These are phyloP conservation scores for Iselma pallidipennis DNA, from an alignment of 2,888 invertebrate species.

Conservation along the genomic window DNA sequence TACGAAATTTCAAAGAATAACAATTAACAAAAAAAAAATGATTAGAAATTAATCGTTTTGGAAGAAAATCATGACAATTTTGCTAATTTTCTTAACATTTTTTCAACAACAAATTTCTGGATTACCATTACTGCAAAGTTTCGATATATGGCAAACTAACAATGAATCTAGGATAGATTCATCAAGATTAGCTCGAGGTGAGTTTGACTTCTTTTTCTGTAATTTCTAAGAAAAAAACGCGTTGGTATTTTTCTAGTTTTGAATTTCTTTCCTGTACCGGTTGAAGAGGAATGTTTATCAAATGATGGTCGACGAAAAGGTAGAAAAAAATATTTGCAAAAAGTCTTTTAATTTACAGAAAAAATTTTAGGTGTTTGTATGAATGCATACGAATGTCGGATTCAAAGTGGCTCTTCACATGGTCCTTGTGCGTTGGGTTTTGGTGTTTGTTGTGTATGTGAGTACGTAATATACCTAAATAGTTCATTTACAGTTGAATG, in stretches of 20 bases:
- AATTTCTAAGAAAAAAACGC: conserved; percentile 8
- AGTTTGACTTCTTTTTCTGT: too few relatives aligned
- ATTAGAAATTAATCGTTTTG: background rate
- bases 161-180: conserved; percentile 8
- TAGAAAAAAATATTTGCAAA: conserved; percentile 28
- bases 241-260: conserved; percentile 63
- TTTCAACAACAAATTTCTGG: background rate
- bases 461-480: conserved; percentile 54
- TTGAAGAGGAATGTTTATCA: conserved; percentile 78
- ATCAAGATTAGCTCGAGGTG: conserved; percentile 40
- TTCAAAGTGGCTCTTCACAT: conserved; percentile 70
- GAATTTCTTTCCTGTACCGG: conserved; percentile 83
- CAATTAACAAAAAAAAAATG: too few relatives aligned
- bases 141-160: conserved; percentile 42
- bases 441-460: conserved; percentile 85
- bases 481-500: too few relatives aligned
- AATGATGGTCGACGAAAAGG: conserved; percentile 68
- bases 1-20: too few relatives aligned
- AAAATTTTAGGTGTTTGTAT: conserved; percentile 71
- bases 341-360: too few relatives aligned
- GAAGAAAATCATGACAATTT: background rate
- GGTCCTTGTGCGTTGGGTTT: conserved; percentile 83
- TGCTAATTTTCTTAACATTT: background rate
- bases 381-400: conserved; percentile 82
- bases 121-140: conserved; percentile 21